These are phyloP conservation scores for Garra rufa DNA, from an alignment of 2,113 vertebrate species.

Conservation along the genomic window DNA sequence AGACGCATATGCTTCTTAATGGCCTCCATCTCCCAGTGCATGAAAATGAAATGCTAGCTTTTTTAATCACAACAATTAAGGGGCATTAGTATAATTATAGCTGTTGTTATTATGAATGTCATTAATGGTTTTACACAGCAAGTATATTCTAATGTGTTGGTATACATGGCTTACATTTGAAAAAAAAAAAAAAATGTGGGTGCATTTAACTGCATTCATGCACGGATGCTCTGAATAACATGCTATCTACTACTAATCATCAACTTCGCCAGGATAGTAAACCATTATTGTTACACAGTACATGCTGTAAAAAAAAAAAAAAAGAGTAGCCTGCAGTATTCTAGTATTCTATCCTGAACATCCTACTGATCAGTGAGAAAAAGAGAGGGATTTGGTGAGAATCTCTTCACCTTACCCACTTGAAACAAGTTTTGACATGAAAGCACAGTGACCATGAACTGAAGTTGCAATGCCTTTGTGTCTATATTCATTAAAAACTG, in stretches of 20 bases:
- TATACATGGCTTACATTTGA: neutral
- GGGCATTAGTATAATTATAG: slow-evolving; percentile 2
- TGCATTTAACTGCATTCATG: slow-evolving; percentile 5
- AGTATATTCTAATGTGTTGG: neutral
- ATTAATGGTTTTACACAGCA: slow-evolving; percentile 13
- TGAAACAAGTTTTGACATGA: neutral
- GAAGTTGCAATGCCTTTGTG: neutral
- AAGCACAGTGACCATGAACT: neutral
- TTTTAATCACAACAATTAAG: neutral
- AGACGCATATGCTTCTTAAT: slow-evolving; percentile 21
- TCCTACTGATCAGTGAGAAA: neutral
- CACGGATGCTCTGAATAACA: neutral
- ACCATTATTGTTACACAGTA: neutral
- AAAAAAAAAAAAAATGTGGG: neutral
- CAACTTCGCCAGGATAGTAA: neutral
- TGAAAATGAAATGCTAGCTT: neutral
- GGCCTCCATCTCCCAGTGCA: neutral
- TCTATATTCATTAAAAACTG: neutral
- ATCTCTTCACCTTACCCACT: neutral
- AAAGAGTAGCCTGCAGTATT: neutral
- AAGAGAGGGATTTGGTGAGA: neutral
- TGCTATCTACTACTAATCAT: neutral
- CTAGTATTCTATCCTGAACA: neutral
- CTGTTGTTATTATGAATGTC: slow-evolving; percentile 5
- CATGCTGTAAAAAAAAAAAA: neutral